Evolutionary conservation across 2,888 invertebrate species (phyloP), one percentile per base, ranked within the genome.

Genomic region (Volucella inflata): DNA sequence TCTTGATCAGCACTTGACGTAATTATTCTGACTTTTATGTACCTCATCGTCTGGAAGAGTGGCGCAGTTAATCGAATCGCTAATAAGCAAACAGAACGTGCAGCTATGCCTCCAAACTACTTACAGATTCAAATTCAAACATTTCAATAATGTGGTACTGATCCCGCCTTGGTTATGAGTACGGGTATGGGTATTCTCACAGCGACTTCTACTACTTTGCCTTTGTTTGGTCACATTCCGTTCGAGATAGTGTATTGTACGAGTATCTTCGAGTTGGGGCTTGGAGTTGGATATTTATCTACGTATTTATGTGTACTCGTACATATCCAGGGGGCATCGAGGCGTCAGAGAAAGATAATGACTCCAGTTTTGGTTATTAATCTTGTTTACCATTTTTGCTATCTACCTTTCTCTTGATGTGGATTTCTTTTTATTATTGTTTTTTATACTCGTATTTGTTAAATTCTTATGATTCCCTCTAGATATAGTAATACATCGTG

Each of bases 31-130:
- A 17, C 50, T 46, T 1, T n/a, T 4, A 30, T 12, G 11, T 30
- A 9, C 10, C 21, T 21, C 17, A 17, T 21, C 17, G 21, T 14
- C 60, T 17, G 46, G 14, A 42, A 51, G 67, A 67, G 21, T 67
- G 51, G 40, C 65, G 51, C 51, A 53, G 67, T 67, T 53, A 67
- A 67, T 53, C 67, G 42, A 67, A 67, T 67, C 21, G 53, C 14
- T 67, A 67, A 67, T 53, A 53, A 53, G 67, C 17, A 67, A 67
- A 67, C 67, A 67, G 53, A 14, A 67, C 67, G 67, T 67, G 51
- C 42, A 67, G 42, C 67, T 42, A 53, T 67, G 53, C 53, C 6
- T 21, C 10, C 40, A 11, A 42, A 42, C 40, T 53, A 65, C 21
- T 51, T 12, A 40, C 17, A 21, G 53, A 53, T 53, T 51, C 10